A percentile compares a stretch with the other conserved stretches of the same genome.
phyloP scores from a whole-genome alignment of 2,888 invertebrate genomes.

The Hirtodrosophila confusa region DNA sequence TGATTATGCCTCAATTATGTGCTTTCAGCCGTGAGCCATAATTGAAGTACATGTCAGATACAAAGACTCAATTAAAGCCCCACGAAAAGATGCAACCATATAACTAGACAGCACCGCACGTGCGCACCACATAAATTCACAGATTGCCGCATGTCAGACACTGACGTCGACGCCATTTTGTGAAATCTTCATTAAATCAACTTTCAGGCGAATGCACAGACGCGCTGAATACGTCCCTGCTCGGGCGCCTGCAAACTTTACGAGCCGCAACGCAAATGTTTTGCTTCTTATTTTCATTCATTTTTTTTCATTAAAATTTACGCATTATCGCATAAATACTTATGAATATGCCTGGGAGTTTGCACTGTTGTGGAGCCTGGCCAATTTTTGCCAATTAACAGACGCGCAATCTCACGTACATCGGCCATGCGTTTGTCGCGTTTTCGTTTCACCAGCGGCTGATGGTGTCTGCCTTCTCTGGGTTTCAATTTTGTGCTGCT shows the following conservation, averaged over 20 bases:
- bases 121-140: constrained; percentile 48
- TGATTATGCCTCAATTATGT: constrained; percentile 5
- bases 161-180: constrained; percentile 55
- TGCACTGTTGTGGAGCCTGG: constrained; percentile 39
- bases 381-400: constrained; percentile 78
- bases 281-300: constrained; percentile 13
- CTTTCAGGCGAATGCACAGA: constrained; percentile 75
- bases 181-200: constrained; percentile 80
- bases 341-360: constrained; percentile 42
- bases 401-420: constrained; percentile 75
- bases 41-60: not conserved
- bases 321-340: constrained; percentile 78
- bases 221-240: constrained; percentile 1
- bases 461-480: constrained; percentile 32
- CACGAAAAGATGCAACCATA: constrained; percentile 5
- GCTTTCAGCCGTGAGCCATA: not conserved
- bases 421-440: constrained; percentile 74
- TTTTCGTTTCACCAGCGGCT: constrained; percentile 33
- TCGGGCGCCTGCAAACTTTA: constrained; percentile 47
- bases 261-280: constrained; percentile 61
- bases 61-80: constrained; percentile 31
- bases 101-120: constrained; percentile 40
- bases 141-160: constrained; percentile 63
- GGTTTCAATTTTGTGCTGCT: constrained; percentile 67
- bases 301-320: constrained; percentile 74